Conservation (phyloP, 2,888 invertebrate genomes). For the Drosophila gaucha region DNA sequence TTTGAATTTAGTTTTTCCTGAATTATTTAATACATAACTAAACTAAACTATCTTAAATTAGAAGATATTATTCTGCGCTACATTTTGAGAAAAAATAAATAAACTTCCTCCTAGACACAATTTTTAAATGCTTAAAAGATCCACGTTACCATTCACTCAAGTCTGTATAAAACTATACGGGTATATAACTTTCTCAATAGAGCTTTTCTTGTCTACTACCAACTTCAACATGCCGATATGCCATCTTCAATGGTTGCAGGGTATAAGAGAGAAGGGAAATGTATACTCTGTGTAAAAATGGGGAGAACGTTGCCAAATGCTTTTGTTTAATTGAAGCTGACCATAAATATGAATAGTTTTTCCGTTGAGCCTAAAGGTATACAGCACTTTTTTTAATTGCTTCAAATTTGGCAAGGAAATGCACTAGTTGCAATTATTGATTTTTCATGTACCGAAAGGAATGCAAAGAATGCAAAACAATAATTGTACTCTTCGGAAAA, state of each 20-base stretch:
- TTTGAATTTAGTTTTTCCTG: no score
- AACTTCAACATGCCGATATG: not conserved
- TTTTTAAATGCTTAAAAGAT: no score
- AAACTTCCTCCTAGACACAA: no score
- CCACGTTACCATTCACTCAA: no score
- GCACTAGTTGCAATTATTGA: constrained; percentile 11
- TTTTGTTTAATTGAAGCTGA: constrained; percentile 62
- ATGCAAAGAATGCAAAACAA: not conserved
- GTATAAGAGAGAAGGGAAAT: not conserved
- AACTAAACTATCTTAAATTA: no score
- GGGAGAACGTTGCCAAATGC: constrained; percentile 34
- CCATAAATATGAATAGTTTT: constrained; percentile 50
- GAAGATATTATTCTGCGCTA: no score
- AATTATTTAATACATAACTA: no score
- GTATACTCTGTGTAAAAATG: constrained; percentile 7
- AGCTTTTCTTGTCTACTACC: not conserved
- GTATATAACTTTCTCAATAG: not conserved
- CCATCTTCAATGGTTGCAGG: not conserved
- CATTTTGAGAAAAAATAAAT: no score
- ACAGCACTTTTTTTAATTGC: constrained; percentile 39
- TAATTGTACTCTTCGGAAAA: no score
- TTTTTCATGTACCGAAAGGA: not conserved
- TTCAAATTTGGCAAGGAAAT: constrained; percentile 18
- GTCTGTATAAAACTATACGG: no score
- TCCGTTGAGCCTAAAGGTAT: constrained; percentile 43